Evolutionary conservation across 2,113 vertebrate species (phyloP).

Genomic region (Telmatochromis brachygnathus): DNA sequence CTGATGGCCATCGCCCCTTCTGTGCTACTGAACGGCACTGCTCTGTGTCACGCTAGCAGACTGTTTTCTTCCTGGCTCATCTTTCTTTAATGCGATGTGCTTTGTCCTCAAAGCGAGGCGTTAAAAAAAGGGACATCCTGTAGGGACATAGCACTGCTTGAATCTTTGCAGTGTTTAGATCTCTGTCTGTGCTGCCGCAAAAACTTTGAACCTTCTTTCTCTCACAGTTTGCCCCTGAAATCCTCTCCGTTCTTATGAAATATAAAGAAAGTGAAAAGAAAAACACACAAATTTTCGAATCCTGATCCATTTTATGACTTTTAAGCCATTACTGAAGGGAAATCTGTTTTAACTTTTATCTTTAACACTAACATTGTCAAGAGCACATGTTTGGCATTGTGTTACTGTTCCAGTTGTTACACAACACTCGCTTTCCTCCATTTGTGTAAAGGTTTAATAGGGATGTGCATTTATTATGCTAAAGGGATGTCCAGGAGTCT

Average conservation of each 20-base stretch:
- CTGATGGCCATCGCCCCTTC: constrained; percentile 6
- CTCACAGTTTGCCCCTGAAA: background rate
- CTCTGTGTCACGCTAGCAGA: constrained; percentile 3
- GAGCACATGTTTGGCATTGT: background rate
- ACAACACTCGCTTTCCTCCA: background rate
- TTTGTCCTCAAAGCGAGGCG: constrained; percentile 13
- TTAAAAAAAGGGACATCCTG: constrained; percentile 22
- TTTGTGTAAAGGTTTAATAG: background rate
- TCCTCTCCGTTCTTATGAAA: background rate
- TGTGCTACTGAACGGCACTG: background rate
- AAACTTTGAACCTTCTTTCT: background rate
- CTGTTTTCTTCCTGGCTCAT: background rate
- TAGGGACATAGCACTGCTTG: constrained; percentile 15
- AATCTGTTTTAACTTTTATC: background rate
- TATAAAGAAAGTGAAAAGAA: background rate
- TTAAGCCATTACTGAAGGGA: background rate
- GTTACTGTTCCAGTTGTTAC: background rate
- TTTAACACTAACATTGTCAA: background rate
- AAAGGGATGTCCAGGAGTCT: background rate
- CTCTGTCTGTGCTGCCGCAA: constrained; percentile 14
- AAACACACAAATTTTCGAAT: background rate
- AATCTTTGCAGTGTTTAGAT: constrained; percentile 40
- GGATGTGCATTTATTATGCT: background rate
- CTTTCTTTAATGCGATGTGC: constrained; percentile 19
- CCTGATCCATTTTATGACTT: background rate